Conservation (phyloP, 1,140 invertebrate species). For the Drosophila erecta region DNA sequence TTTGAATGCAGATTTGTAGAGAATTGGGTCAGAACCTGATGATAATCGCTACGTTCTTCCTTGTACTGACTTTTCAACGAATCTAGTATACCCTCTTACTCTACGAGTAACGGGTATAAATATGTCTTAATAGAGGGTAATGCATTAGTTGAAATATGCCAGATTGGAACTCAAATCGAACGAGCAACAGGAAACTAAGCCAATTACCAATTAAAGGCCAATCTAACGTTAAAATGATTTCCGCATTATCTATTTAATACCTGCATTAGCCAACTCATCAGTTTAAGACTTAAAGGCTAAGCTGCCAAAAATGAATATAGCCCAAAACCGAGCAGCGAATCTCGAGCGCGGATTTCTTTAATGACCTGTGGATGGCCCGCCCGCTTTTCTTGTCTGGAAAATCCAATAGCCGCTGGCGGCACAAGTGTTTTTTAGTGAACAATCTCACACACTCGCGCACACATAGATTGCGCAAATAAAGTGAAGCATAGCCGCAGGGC, state of each 20-base stretch:
- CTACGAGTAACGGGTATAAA: too few species aligned
- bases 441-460: slow-evolving; percentile 18
- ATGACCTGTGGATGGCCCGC: slow-evolving; percentile 36
- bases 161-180: too few species aligned
- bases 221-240: not conserved
- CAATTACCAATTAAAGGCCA: not conserved
- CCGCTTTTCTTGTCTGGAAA: slow-evolving; percentile 27
- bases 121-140: too few species aligned
- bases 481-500: slow-evolving; percentile 31
- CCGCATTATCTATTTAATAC: not conserved
- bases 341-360: slow-evolving; percentile 29
- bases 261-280: not conserved
- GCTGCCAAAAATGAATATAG: not conserved
- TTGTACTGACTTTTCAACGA: too few species aligned
- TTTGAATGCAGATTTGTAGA: too few species aligned
- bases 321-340: not conserved
- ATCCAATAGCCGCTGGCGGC: slow-evolving; percentile 51
- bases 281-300: slow-evolving; percentile 1
- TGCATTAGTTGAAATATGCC: too few species aligned
- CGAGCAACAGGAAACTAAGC: not conserved
- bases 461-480: slow-evolving; percentile 34
- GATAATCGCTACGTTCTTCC: too few species aligned
- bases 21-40: too few species aligned
- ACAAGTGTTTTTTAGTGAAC: slow-evolving; percentile 63
- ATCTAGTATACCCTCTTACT: too few species aligned